Evolutionary conservation across 2,113 vertebrate genomes (phyloP), one percentile per base, ranked within the genome.

Genomic region (Heterochromis multidens): DNA sequence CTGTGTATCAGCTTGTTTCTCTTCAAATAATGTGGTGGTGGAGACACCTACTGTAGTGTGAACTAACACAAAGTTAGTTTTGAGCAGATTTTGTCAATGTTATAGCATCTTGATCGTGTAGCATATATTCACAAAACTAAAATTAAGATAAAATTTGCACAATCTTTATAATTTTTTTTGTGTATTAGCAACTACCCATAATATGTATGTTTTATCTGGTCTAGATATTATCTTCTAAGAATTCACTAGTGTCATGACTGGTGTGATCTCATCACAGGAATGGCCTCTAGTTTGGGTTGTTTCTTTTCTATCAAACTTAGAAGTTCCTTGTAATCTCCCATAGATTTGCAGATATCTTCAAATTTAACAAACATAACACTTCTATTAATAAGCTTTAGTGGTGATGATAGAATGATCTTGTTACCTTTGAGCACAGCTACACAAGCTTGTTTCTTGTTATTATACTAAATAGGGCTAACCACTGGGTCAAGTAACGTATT

Each of bases 11-110:
- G 70, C 25, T 49, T 72, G 37, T 49, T 72, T 29, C 43, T 49
- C 40, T 19, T 49, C 43, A 72, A 0, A 52, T 70, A 70, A 19
- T 70, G 65, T 19, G 23, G 65, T 70, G 46, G 65, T 70, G 23
- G 8, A 3, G 0, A 49, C 0, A 3, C 25, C 23, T 43, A 10
- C 40, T 27, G 23, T 70, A 46, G 67, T 72, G 5, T 40, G 25
- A 72, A 1, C 3, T 72, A 72, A 52, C 25, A 52, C 40, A 70
- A 19, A 70, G 23, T 23, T 46, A 46, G 65, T 70, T 70, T 16
- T 11, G 63, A 67, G n/a, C 35, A 67, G 16, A 25, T 70, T 46
- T 46, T 46, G 23, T 27, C 14, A 72, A 29, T 19, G 17, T 6
- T 19, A 1, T 49, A 72, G 27, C 25, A 19, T 49, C 40, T 72